Evolutionary conservation across 2,888 invertebrate species (phyloP), one percentile per base, ranked within the genome.

Genomic region (Andricus curvator): DNA sequence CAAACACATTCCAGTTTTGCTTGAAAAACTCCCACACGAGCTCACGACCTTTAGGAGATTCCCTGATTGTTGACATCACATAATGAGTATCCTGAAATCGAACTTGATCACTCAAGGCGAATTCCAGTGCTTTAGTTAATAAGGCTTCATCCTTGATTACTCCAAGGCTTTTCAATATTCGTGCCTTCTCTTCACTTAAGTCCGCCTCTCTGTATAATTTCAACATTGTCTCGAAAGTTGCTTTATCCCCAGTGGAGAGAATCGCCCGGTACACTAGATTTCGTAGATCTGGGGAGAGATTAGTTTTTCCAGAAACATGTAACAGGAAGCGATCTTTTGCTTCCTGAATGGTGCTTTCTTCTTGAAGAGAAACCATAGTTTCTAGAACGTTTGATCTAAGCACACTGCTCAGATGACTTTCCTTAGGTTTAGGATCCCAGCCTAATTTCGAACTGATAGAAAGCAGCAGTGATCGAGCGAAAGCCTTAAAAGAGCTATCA

Each of bases 11-110:
- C 95, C 96, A 97, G 90, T 98, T 96, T 44, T 96, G 95, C 92
- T 97, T 96, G 92, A 98, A 96, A 94, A 97, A 99, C 86, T 96
- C 94, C 99, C 99, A 99, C 8, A 97, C 97, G 86, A 98, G 93
- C 85, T 97, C 96, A 48, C 98, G 95, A 0, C 99, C 99, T 85
- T 95, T 94, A 86, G 95, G 95, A 88, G 96, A 96, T 88, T 96
- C 94, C 0, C 97, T 97, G 29, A 98, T 97, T 11, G 98, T 97
- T 84, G 96, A 96, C 66, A 99, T 96, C 20, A 98, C 97, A 92
- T 97, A 97, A 64, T 98, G 96, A 0, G 97, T 96, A 92, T 99
- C 98, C 93, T 98, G 98, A 0, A 97, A 95, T 76, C 98, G 95
- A 2, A 99, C 98, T 93, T 98, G 97, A 82, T 96, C 96, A 97